Evolutionary conservation across 2,888 invertebrate species (phyloP), one percentile per base, ranked within the genome.

Genomic region (Marasmarcha lunaedactyla): DNA sequence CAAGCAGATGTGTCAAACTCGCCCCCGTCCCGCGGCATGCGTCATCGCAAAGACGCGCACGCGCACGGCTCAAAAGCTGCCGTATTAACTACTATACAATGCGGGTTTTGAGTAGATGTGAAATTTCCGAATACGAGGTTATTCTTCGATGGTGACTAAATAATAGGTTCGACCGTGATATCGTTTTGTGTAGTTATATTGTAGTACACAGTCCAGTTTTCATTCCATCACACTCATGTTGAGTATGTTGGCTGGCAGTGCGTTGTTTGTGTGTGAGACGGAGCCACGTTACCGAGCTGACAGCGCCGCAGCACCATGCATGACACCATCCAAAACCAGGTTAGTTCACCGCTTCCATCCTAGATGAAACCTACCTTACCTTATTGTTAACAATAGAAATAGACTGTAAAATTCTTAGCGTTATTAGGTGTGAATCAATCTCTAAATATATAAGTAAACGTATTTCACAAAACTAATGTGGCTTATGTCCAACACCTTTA

Each of bases 311-410:
- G 2, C 46, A 47, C 35, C 42, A 71, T 71, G 71, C 61, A 62
- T 50, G 63, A 64, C 40, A 63, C 66, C 10, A 59, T 71, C 50
- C 48, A 52, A 40, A 54, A 59, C 46, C 68, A 70, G 62, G 71
- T 71, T 57, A 44, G 43, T 44, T 41, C 45, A 10, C 11, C n/a
- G n/a, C n/a, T n/a, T n/a, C n/a, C n/a, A n/a, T n/a, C n/a, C n/a
- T n/a, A n/a, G n/a, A n/a, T n/a, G n/a, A n/a, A n/a, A n/a, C n/a
- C n/a, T n/a, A n/a, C n/a, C n/a, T n/a, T n/a, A n/a, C n/a, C n/a
- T n/a, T n/a, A n/a, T n/a, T n/a, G n/a, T n/a, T n/a, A n/a, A n/a
- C n/a, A n/a, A n/a, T n/a, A n/a, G n/a, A n/a, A n/a, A n/a, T n/a
- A n/a, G n/a, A n/a, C n/a, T n/a, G n/a, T n/a, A n/a, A n/a, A n/a